Evolutionary conservation across 2,113 vertebrate genomes (phyloP), one percentile per base, ranked within the genome.

Genomic region (Oriolus oriolus): DNA sequence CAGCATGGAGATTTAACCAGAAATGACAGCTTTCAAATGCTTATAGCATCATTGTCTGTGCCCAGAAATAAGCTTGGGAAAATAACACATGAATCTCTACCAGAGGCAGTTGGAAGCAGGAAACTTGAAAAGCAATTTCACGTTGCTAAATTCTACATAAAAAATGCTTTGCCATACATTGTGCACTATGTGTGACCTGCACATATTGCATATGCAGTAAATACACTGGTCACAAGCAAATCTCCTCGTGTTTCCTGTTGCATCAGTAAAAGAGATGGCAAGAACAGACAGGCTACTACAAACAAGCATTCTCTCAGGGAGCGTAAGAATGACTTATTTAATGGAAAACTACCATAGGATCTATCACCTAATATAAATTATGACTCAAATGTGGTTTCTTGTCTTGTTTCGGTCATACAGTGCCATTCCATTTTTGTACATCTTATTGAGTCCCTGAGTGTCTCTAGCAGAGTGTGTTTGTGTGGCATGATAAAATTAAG

Each of bases 21-120:
- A 88, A 84, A 78, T 42, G 83, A 75, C 92, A 93, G 79, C 84
- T 91, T 95, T 90, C 52, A 73, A 84, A 80, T 86, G 86, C 70
- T 90, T 84, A 89, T 65, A 50, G 45, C 41, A 50, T 91, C 84
- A 75, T 93, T 93, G 87, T 87, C 54, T 68, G 16, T 54, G 54
- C 66, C 47, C 35, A 89, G 86, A 86, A 96, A 96, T 83, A 93
- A 89, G 87, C 64, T 69, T 16, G n/a, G 61, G 49, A 9, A 42
- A 90, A 85, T 74, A 82, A 69, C 3, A 8, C 39, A 76, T 1
- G 11, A 92, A 91, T 90, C 54, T 61, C 63, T 73, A 93, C 57
- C 45, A 47, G 61, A 91, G 61, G 78, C 61, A 83, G 37, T 88
- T 84, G 54, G 57, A 87, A 84, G 79, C 14, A 76, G 44, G 86